Evolutionary conservation across 2,797 vertebrate species (phyloP).

Genomic region (Parambassis ranga): DNA sequence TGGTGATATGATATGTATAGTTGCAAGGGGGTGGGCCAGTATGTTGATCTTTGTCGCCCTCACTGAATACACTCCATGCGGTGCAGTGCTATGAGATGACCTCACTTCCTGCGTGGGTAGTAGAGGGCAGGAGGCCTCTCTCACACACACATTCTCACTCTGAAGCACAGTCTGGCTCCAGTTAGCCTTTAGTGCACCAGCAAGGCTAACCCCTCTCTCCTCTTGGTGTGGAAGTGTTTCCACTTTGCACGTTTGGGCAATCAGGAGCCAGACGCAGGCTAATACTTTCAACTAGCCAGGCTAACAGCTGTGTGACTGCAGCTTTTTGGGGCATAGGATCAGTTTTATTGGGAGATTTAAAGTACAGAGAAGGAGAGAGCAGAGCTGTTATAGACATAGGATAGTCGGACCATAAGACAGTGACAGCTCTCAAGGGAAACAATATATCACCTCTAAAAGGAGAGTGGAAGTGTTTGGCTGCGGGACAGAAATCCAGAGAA

Average conservation of each 20-base stretch:
- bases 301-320: slow-evolving; percentile 68
- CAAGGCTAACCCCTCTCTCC: slow-evolving; percentile 48
- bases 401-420: slow-evolving; percentile 71
- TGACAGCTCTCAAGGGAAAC: slow-evolving; percentile 77
- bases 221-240: slow-evolving; percentile 49
- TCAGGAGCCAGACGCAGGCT: slow-evolving; percentile 57
- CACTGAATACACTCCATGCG: slow-evolving; percentile 61
- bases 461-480: slow-evolving; percentile 73
- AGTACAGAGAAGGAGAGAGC: slow-evolving; percentile 48
- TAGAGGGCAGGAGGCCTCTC: slow-evolving; percentile 68
- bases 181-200: slow-evolving; percentile 64
- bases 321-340: slow-evolving; percentile 62
- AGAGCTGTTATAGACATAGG: slow-evolving; percentile 48
- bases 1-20: slow-evolving; percentile 42
- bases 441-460: slow-evolving; percentile 75
- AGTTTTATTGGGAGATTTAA: slow-evolving; percentile 78
- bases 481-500: slow-evolving; percentile 72
- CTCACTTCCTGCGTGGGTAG: slow-evolving; percentile 82
- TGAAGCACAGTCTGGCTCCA: slow-evolving; percentile 60
- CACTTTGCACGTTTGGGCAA: slow-evolving; percentile 56
- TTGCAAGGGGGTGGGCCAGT: slow-evolving; percentile 57
- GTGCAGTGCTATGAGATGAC: slow-evolving; percentile 66
- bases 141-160: slow-evolving; percentile 31
- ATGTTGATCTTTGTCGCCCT: slow-evolving; percentile 68
- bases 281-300: slow-evolving; percentile 71